phyloP scores from a whole-genome alignment of 1,140 invertebrate genomes.

The Bombus superbus region DNA sequence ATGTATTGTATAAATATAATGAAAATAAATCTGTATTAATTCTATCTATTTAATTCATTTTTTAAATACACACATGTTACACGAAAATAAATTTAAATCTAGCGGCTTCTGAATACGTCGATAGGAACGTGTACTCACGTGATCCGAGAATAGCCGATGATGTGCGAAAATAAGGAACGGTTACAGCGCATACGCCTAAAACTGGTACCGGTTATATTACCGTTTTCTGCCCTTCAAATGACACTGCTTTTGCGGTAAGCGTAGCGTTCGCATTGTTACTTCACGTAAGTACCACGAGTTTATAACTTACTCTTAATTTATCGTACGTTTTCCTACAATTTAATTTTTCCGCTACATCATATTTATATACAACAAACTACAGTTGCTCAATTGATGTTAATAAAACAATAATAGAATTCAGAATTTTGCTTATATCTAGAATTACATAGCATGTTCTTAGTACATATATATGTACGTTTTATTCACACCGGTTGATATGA shows the following conservation, averaged over 20 bases:
- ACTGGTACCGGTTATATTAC: slow-evolving; percentile 75
- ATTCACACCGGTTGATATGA: slow-evolving; percentile 36
- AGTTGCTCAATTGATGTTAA: background rate
- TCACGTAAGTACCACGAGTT: slow-evolving; percentile 68
- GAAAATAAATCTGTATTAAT: background rate
- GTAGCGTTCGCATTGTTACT: slow-evolving; percentile 61
- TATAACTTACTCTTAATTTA: background rate
- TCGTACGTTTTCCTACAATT: background rate
- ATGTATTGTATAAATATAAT: background rate
- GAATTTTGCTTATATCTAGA: background rate
- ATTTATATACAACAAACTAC: background rate
- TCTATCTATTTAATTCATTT: too few species aligned
- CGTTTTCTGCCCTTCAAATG: slow-evolving; percentile 80
- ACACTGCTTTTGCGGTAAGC: slow-evolving; percentile 78
- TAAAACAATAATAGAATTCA: background rate
- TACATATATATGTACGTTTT: background rate
- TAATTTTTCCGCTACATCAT: background rate
- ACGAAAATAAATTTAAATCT: slow-evolving; percentile 36
- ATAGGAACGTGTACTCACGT: slow-evolving; percentile 56
- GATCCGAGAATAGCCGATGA: slow-evolving; percentile 63
- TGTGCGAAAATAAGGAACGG: slow-evolving; percentile 15
- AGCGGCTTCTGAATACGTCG: slow-evolving; percentile 40
- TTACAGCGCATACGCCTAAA: slow-evolving; percentile 69
- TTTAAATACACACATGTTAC: background rate
- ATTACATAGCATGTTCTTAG: background rate